Conservation (phyloP, 2,888 invertebrate species). For the Camponotus fellah region DNA sequence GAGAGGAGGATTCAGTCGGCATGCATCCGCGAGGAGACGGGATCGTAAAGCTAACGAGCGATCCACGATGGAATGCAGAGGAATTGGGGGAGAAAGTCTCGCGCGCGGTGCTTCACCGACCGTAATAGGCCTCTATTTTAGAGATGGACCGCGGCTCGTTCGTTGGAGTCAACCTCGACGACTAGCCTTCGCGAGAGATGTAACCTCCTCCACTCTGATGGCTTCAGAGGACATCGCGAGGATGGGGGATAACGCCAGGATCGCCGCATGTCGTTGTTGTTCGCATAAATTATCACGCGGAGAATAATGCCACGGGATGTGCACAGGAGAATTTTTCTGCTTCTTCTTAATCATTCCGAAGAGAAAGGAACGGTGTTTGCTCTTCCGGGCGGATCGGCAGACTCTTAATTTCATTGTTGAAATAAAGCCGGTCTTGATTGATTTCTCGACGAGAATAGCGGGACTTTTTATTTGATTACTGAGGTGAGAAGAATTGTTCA, state of each 20-base stretch:
- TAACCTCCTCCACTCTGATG: constrained; percentile 24
- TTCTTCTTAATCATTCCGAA: background rate
- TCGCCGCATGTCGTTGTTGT: constrained; percentile 13
- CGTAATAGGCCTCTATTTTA: constrained; percentile 31
- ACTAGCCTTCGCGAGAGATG: constrained; percentile 31
- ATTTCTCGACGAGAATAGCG: background rate
- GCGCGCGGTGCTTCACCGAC: constrained; percentile 28
- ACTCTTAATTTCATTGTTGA: constrained; percentile 26
- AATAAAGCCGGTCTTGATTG: constrained; percentile 21
- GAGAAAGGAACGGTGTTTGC: constrained; percentile 22
- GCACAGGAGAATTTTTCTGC: constrained; percentile 1
- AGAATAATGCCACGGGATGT: constrained; percentile 23
- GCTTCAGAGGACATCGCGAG: constrained; percentile 38
- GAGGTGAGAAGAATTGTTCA: background rate
- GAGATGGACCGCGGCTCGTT: constrained; percentile 15
- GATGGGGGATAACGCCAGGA: constrained; percentile 48
- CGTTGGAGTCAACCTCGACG: constrained; percentile 5
- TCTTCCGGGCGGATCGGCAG: constrained; percentile 2
- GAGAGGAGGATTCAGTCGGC: background rate
- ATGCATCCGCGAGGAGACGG: constrained; percentile 12
- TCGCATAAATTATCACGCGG: constrained; percentile 48
- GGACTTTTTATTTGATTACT: constrained; percentile 2
- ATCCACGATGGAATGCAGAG: constrained; percentile 47
- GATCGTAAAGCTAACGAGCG: constrained; percentile 47
- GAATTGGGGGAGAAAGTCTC: constrained; percentile 56